Conservation (phyloP, 2,113 vertebrate species). For the Oreocharis arfaki region DNA sequence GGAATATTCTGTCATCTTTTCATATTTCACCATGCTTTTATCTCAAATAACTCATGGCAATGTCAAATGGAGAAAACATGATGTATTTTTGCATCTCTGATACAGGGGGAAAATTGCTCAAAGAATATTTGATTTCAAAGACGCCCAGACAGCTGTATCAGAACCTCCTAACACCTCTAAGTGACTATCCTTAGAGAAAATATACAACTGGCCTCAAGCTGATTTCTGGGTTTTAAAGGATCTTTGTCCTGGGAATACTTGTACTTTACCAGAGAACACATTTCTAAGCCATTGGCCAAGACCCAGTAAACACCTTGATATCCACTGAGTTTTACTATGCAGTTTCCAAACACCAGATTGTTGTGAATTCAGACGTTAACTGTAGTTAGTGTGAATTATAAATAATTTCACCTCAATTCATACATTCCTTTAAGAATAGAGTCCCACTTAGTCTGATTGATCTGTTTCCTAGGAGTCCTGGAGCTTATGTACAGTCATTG, state of each 20-base stretch:
- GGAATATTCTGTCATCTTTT: neutral
- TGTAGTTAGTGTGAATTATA: neutral
- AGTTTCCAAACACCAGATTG: neutral
- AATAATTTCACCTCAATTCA: neutral
- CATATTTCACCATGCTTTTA: neutral
- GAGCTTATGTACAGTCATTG: neutral
- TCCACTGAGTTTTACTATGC: neutral
- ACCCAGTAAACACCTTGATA: neutral
- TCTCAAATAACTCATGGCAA: neutral
- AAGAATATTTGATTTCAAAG: neutral
- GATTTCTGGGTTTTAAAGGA: neutral
- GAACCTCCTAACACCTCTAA: neutral
- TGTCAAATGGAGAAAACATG: neutral
- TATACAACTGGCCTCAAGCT: neutral
- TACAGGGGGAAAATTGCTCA: neutral
- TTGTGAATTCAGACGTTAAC: neutral
- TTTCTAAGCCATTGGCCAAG: neutral
- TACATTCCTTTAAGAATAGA: neutral
- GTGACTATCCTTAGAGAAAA: neutral
- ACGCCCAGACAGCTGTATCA: neutral
- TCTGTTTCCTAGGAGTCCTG: neutral
- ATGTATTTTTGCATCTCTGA: neutral
- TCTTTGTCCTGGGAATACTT: neutral
- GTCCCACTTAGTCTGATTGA: neutral
- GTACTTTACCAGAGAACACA: neutral